Conservation (phyloP, 2,888 invertebrate genomes). For the Euproctis similis region DNA sequence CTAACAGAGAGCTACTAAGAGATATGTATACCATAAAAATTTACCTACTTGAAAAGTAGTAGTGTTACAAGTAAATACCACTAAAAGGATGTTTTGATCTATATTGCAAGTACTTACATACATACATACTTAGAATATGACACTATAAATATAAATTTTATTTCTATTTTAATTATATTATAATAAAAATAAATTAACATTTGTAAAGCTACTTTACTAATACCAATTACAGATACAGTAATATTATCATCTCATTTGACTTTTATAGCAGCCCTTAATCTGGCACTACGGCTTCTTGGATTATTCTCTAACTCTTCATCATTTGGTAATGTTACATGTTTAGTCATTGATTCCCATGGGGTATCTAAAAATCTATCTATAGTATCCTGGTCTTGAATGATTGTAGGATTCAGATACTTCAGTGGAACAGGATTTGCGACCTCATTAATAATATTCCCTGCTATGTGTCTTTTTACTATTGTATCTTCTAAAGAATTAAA, state of each 20-base stretch:
- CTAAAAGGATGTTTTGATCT: no score
- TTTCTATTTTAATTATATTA: no score
- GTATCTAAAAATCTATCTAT: slow-evolving; percentile 77
- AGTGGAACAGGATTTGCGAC: slow-evolving; percentile 82
- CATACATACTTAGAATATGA: no score
- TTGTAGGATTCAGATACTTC: slow-evolving; percentile 80
- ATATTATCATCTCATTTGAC: slow-evolving; percentile 53
- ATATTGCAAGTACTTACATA: no score
- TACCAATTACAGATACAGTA: no score
- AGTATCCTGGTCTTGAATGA: slow-evolving; percentile 76
- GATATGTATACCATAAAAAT: no score
- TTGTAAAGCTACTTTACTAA: slow-evolving; percentile 4
- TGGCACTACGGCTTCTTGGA: slow-evolving; percentile 92
- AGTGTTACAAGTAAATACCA: no score
- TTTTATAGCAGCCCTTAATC: slow-evolving; percentile 89
- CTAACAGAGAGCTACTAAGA: no score
- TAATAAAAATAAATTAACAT: background rate
- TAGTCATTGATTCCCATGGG: slow-evolving; percentile 86
- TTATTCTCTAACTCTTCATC: slow-evolving; percentile 84
- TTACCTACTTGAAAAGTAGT: no score
- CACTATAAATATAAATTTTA: no score
- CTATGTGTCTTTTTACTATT: slow-evolving; percentile 92
- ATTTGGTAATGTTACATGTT: slow-evolving; percentile 85
- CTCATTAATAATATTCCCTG: slow-evolving; percentile 84
- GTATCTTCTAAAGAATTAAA: slow-evolving; percentile 97